These are phyloP conservation scores for Megathymus violae DNA, from an alignment of 1,140 invertebrate species.

Conservation along the genomic window DNA sequence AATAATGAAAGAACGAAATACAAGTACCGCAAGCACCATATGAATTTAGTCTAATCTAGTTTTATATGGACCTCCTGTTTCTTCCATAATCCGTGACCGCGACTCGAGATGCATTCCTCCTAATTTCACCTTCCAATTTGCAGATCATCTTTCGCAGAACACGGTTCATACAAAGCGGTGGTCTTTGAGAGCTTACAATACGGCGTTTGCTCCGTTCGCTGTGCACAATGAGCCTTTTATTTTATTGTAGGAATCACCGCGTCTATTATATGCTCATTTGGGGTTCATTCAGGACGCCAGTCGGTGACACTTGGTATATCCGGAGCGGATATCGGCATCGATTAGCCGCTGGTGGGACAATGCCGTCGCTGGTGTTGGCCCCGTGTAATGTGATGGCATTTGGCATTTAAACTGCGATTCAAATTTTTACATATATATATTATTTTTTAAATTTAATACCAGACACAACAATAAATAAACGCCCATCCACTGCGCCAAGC, in stretches of 20 bases:
- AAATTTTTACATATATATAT: too few species aligned
- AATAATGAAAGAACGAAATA: too few species aligned
- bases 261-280: constrained; percentile 66
- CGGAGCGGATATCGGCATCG: constrained; percentile 43
- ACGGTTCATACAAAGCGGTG: constrained; percentile 55
- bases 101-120: constrained; percentile 52
- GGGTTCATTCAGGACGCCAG: constrained; percentile 47
- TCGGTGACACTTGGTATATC: constrained; percentile 60
- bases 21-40: too few species aligned
- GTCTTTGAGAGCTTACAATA: constrained; percentile 56
- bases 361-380: constrained; percentile 22
- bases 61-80: not conserved
- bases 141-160: constrained; percentile 62
- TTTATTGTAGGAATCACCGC: constrained; percentile 52
- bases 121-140: constrained; percentile 62
- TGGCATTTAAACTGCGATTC: constrained; percentile 16
- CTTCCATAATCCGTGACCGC: constrained; percentile 22
- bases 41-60: not conserved
- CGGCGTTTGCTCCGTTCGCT: constrained; percentile 52
- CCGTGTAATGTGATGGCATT: constrained; percentile 30
- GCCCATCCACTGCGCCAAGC: too few species aligned
- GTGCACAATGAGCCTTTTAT: constrained; percentile 54
- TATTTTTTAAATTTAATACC: too few species aligned
- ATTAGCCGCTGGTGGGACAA: constrained; percentile 48
- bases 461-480: too few species aligned